phyloP scores from a whole-genome alignment of 1,140 invertebrate species.

The Platorchestia sp. region DNA sequence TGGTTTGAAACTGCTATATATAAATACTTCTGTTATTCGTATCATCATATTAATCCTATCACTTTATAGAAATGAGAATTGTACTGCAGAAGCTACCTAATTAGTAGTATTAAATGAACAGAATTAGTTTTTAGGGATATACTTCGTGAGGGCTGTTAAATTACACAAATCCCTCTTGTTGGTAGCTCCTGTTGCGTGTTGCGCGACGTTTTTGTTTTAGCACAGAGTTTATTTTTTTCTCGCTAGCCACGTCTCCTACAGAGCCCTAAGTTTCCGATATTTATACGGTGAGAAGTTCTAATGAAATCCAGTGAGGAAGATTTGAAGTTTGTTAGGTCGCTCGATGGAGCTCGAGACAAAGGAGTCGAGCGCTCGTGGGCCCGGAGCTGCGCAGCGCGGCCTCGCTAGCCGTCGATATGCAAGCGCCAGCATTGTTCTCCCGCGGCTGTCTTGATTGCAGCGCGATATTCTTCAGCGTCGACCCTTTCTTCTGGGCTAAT shows the following conservation, averaged over 20 bases:
- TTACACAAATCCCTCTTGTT: neutral
- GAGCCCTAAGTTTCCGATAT: neutral
- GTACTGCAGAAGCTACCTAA: neutral
- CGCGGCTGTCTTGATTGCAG: neutral
- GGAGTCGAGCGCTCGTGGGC: slow-evolving; percentile 1
- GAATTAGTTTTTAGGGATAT: no score
- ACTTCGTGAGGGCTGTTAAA: no score
- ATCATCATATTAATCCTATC: neutral
- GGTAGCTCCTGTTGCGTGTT: neutral
- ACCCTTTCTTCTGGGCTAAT: neutral
- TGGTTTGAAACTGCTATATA: no score
- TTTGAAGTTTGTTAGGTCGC: slow-evolving; percentile 16
- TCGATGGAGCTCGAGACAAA: slow-evolving; percentile 30
- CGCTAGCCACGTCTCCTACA: neutral
- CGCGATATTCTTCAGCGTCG: neutral
- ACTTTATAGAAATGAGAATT: neutral
- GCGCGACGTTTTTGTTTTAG: neutral
- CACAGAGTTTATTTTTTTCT: neutral
- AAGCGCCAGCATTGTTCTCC: slow-evolving; percentile 9
- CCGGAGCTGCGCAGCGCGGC: no score
- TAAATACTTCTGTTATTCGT: no score
- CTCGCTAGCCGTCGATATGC: neutral
- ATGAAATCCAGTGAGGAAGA: slow-evolving; percentile 45
- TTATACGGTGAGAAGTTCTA: slow-evolving; percentile 44
- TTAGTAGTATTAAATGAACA: neutral